Percentiles rank a stretch among this genome's conserved stretches.
phyloP scores from a whole-genome alignment of 2,888 invertebrate species.

The Stramonita haemastoma region DNA sequence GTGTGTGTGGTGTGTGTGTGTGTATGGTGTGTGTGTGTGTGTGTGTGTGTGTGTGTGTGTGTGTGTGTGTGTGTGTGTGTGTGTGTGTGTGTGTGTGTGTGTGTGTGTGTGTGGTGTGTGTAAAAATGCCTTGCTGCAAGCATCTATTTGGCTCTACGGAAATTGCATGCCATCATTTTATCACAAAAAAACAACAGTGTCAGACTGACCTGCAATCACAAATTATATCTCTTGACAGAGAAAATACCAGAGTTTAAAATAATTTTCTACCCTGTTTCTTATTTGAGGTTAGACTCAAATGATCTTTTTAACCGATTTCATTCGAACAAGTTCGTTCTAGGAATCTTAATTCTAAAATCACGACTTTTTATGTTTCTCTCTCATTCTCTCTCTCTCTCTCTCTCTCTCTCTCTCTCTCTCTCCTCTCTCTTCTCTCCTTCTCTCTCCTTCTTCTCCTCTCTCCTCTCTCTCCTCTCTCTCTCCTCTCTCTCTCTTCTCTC shows the following conservation, averaged over 20 bases:
- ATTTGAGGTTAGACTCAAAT: neutral
- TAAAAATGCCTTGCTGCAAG: neutral
- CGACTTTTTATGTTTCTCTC: neutral
- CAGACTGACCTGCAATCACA: too few species aligned
- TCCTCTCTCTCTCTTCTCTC: neutral
- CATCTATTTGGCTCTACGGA: neutral
- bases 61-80: neutral
- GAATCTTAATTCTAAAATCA: neutral
- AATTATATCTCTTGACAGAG: too few species aligned
- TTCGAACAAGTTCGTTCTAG: neutral
- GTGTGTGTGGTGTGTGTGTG: too few species aligned
- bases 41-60: neutral
- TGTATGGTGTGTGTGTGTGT: too few species aligned
- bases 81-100: conserved; percentile 12
- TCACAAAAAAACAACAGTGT: too few species aligned
- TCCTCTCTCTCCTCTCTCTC: neutral
- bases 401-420: too few species aligned
- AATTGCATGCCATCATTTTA: neutral
- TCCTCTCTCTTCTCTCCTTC: neutral
- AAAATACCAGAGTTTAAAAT: neutral
- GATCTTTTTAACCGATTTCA: too few species aligned
- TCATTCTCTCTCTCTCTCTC: neutral
- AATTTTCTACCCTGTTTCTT: neutral
- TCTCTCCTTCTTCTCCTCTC: too few species aligned
- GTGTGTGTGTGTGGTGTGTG: neutral